These are phyloP conservation scores for Alcedo quadribrachys DNA, from an alignment of 2,797 vertebrate genomes.

Conservation along the genomic window DNA sequence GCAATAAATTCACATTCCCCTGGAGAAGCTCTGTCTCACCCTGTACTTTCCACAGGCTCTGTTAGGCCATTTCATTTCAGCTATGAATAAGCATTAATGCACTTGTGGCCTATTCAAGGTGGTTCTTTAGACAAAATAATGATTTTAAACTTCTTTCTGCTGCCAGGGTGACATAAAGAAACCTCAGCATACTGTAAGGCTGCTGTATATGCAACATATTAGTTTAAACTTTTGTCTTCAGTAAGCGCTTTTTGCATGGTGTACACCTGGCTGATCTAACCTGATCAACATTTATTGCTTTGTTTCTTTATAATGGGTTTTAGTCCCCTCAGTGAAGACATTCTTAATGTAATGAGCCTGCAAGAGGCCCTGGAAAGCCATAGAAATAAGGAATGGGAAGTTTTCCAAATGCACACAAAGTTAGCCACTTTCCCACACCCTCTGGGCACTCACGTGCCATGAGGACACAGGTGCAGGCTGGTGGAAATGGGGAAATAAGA, in stretches of 20 bases:
- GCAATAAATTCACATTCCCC: background rate
- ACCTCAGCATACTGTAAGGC: background rate
- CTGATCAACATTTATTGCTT: background rate
- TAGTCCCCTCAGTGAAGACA: background rate
- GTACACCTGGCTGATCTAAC: conserved; percentile 17
- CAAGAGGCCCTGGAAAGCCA: background rate
- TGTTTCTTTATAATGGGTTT: background rate
- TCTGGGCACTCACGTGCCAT: background rate
- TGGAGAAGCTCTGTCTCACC: background rate
- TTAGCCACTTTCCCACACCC: background rate
- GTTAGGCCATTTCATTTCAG: background rate
- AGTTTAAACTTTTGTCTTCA: background rate
- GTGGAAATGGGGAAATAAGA: background rate
- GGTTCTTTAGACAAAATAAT: conserved; percentile 1
- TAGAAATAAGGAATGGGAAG: background rate
- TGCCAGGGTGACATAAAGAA: conserved; percentile 3
- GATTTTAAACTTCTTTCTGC: background rate
- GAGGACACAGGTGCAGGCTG: background rate
- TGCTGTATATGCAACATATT: background rate
- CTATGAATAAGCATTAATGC: background rate
- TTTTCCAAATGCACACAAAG: background rate
- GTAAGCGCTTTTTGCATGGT: background rate
- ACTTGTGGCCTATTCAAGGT: background rate
- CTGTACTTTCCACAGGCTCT: background rate
- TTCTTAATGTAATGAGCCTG: background rate